phyloP scores from a whole-genome alignment of 1,140 invertebrate species.

The Amphibalanus amphitrite region DNA sequence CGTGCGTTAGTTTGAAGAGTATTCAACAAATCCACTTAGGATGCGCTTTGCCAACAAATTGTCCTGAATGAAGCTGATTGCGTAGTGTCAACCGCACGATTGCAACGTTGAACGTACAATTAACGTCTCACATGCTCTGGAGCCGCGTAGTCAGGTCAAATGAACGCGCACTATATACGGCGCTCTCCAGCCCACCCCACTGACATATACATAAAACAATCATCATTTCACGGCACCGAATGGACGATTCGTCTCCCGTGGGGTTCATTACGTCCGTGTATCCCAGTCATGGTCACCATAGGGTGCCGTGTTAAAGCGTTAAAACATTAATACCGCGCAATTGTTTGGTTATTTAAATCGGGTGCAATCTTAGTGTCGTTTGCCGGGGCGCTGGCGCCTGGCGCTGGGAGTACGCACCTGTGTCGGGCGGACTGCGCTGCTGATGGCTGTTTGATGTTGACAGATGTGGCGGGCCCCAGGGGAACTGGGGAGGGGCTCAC shows the following conservation, averaged over 20 bases:
- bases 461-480: background rate
- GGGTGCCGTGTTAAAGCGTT: background rate
- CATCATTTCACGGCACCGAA: background rate
- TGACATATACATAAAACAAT: background rate
- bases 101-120: no score
- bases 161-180: no score
- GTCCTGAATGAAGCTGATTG: no score
- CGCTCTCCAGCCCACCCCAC: no score
- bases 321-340: background rate
- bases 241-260: background rate
- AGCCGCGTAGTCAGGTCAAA: no score
- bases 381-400: background rate
- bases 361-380: background rate
- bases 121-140: no score
- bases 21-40: no score
- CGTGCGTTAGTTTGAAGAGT: no score
- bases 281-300: background rate
- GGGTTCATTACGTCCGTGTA: background rate
- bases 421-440: background rate
- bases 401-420: background rate
- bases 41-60: no score
- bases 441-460: background rate
- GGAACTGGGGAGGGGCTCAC: background rate
- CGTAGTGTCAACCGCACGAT: no score
- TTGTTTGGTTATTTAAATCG: background rate